Conservation (phyloP, 2,888 invertebrate species). For the Ormyrus pomaceus region DNA sequence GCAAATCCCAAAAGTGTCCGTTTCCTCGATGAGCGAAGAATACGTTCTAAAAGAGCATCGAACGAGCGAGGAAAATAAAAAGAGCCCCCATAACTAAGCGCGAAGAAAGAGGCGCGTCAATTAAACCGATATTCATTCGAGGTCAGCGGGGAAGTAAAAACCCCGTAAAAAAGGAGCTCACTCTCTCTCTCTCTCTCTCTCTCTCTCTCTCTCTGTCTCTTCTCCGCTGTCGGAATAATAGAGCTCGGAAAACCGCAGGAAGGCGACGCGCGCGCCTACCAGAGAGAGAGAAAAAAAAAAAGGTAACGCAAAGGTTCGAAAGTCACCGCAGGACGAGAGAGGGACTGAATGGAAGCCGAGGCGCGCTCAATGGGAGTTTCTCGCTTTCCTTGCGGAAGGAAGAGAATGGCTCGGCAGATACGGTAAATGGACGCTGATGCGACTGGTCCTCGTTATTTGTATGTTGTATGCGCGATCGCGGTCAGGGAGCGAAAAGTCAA, state of each 20-base stretch:
- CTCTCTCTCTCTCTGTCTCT: conserved; percentile 12
- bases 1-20: conserved; percentile 48
- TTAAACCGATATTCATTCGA: conserved; percentile 52
- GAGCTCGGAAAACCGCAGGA: conserved; percentile 34
- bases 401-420: conserved; percentile 20
- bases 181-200: conserved; percentile 8
- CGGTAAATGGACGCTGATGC: conserved; percentile 6
- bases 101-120: conserved; percentile 28
- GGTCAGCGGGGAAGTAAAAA: neutral
- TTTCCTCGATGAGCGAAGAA: conserved; percentile 38
- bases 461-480: neutral
- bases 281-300: conserved; percentile 2
- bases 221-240: conserved; percentile 12
- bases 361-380: neutral
- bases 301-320: neutral
- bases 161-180: conserved; percentile 22
- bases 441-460: neutral
- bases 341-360: conserved; percentile 3
- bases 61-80: conserved; percentile 25
- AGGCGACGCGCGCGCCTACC: neutral
- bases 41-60: conserved; percentile 21
- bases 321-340: conserved; percentile 24
- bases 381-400: conserved; percentile 44
- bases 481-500: neutral
- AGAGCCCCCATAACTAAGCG: neutral